Evolutionary conservation across 2,113 vertebrate species (phyloP).

Genomic region (Anthoscopus minutus): DNA sequence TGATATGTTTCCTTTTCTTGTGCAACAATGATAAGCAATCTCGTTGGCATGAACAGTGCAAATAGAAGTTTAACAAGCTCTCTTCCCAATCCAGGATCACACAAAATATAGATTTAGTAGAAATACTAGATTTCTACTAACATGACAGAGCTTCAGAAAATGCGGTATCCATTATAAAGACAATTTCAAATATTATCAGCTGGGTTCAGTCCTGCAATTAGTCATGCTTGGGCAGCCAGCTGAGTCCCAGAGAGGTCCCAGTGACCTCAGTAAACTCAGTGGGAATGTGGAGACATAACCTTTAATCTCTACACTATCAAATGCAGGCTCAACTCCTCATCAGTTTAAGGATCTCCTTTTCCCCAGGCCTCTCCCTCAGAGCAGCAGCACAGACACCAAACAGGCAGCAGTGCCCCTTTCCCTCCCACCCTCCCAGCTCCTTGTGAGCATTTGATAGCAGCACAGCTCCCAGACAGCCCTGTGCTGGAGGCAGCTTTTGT

Average conservation of each 20-base stretch:
- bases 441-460: background rate
- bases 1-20: conserved; percentile 46
- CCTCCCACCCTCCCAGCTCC: background rate
- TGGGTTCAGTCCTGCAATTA: background rate
- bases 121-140: background rate
- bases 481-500: background rate
- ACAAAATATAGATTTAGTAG: background rate
- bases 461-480: background rate
- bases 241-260: background rate
- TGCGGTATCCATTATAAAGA: background rate
- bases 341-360: background rate
- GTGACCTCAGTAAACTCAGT: background rate
- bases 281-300: background rate
- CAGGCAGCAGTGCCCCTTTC: background rate
- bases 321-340: background rate
- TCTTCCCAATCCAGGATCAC: conserved; percentile 11
- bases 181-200: background rate
- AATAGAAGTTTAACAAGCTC: conserved; percentile 9
- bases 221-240: background rate
- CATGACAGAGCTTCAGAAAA: background rate
- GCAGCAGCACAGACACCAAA: background rate
- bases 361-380: background rate
- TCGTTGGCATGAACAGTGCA: background rate
- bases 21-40: conserved; percentile 3
- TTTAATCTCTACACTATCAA: background rate